These are phyloP conservation scores for Tetranychus truncatus DNA, from an alignment of 2,888 invertebrate species.

Conservation along the genomic window DNA sequence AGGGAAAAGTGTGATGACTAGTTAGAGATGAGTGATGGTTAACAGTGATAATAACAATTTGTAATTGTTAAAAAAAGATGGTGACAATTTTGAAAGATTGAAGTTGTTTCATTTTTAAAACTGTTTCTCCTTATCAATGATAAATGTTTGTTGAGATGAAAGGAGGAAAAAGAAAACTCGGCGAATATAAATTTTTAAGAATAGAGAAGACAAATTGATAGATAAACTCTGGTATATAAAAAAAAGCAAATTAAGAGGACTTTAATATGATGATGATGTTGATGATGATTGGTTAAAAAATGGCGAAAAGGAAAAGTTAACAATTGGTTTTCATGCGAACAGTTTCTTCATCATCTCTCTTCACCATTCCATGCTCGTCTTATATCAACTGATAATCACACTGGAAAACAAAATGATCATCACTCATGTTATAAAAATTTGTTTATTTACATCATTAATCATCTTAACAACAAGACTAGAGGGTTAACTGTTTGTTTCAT, in stretches of 20 bases:
- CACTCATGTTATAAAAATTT: background rate
- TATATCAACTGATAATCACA: background rate
- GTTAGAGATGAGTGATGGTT: background rate
- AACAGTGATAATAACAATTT: background rate
- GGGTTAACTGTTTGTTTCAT: background rate
- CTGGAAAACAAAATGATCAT: background rate
- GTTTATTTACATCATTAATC: background rate
- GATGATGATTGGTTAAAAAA: background rate
- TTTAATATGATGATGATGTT: background rate
- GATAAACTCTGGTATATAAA: background rate
- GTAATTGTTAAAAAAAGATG: background rate
- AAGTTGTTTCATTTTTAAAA: background rate
- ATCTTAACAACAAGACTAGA: background rate
- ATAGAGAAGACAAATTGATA: background rate
- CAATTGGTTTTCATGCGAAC: background rate
- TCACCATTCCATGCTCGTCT: background rate
- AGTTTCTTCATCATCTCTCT: background rate
- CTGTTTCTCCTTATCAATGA: background rate
- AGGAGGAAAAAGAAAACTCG: background rate
- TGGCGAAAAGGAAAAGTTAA: background rate
- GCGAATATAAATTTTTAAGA: background rate
- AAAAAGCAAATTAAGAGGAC: background rate
- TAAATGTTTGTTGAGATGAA: background rate
- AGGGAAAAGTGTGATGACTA: background rate
- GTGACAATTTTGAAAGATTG: background rate